phyloP scores from a whole-genome alignment of 1,140 invertebrate genomes.

The Druon quercuslanigerum region DNA sequence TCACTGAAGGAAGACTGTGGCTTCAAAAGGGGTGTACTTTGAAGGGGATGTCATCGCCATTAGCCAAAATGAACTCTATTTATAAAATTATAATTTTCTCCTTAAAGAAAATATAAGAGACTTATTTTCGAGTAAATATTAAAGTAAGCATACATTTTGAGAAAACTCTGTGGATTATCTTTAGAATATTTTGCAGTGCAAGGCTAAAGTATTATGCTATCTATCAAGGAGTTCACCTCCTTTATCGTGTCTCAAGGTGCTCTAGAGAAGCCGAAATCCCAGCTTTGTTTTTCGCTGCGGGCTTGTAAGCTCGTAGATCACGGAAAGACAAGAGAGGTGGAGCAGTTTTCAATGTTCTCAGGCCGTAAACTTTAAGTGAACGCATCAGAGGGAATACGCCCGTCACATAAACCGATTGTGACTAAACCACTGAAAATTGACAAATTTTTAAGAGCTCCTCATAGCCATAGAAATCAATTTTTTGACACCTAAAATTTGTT shows the following conservation, averaged over 20 bases:
- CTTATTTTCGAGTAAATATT: not conserved
- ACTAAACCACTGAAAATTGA: not conserved
- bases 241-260: conserved; percentile 51
- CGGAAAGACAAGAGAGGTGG: conserved; percentile 24
- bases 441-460: not conserved
- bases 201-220: conserved; percentile 37
- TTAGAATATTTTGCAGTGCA: conserved; percentile 44
- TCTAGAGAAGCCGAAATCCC: conserved; percentile 38
- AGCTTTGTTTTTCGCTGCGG: conserved; percentile 32
- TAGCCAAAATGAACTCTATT: too few relatives aligned
- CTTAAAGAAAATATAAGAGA: not conserved
- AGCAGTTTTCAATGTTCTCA: conserved; percentile 28
- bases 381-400: not conserved
- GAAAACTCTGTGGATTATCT: conserved; percentile 37
- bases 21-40: too few relatives aligned
- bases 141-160: not conserved
- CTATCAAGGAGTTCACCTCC: conserved; percentile 49
- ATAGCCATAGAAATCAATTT: too few relatives aligned
- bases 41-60: too few relatives aligned
- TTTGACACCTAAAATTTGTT: too few relatives aligned
- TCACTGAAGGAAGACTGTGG: too few relatives aligned
- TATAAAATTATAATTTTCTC: too few relatives aligned
- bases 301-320: conserved; percentile 24
- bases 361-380: conserved; percentile 12
- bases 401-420: not conserved